phyloP scores from a whole-genome alignment of 1,140 invertebrate genomes.

The Ostrea denselamellosa region DNA sequence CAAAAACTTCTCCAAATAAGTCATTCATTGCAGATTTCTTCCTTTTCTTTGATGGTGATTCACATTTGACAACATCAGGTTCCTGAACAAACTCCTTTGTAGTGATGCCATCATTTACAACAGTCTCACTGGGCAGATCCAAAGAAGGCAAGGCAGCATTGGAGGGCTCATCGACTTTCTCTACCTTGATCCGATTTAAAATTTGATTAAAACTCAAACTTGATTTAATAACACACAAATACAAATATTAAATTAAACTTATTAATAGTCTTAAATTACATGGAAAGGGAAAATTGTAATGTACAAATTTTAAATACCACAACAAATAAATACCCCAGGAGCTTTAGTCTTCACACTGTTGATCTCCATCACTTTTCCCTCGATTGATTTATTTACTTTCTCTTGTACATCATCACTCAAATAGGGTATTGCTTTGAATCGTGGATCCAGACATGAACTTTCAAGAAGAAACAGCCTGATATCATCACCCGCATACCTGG shows the following conservation, averaged over 20 bases:
- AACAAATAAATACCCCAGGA: background rate
- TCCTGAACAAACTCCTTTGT: background rate
- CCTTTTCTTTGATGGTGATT: conserved; percentile 11
- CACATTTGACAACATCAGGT: background rate
- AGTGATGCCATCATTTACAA: too few species aligned
- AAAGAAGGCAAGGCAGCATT: too few species aligned
- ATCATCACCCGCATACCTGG: background rate
- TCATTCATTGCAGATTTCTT: background rate
- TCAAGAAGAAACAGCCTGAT: too few species aligned
- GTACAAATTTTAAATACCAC: too few species aligned
- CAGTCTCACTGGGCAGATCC: background rate
- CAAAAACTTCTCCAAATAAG: conserved; percentile 45
- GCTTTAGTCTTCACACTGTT: background rate
- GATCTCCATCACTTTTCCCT: background rate
- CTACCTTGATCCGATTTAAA: too few species aligned
- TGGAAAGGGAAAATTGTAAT: too few species aligned
- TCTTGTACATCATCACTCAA: background rate
- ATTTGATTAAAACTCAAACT: too few species aligned
- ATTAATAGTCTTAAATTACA: too few species aligned
- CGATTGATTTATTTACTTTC: background rate
- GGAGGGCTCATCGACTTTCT: too few species aligned
- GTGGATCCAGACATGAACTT: too few species aligned
- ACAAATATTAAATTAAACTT: too few species aligned
- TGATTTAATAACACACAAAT: too few species aligned
- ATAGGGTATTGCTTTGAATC: background rate